Base-by-base conservation (phyloP, 2,113 vertebrate genomes). In the Sinosuthora webbiana region DNA sequence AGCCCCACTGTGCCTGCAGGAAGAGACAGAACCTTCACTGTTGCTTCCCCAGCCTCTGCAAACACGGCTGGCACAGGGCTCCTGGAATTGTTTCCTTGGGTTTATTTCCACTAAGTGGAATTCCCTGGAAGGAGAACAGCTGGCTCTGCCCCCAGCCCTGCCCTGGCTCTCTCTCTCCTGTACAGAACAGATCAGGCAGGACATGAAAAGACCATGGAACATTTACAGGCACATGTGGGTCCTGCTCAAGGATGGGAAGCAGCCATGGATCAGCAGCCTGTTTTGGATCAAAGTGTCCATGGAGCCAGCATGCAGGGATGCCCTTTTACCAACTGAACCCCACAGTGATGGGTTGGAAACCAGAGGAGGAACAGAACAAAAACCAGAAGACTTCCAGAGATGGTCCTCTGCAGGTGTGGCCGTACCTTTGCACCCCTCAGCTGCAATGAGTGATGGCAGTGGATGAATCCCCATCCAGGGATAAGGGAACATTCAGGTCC, bases 391-490 rank as follows among this genome's bases (percentile, higher is more conserved):
- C 1, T 5, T 35, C 20, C 15, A 85, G 33, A 24, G 5, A 27
- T 15, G 24, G 1, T 27, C 12, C 62, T 68, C 27, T 12, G 53
- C 30, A 50, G 5, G 6, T n/a, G 33, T 15, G 9, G 56, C 18
- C 2, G 1, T 22, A 2, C 15, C 28, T 50, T 31, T 70, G 35
- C n/a, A 83, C 23, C 44, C 39, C 11, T 44, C 50, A 52, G 49
- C 37, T 81, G 15, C 68, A 17, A 21, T 0, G 0, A 52, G 62
- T 1, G 5, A 20, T 11, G 17, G 31, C 11, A 39, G 13, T 11
- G 0, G 0, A 5, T 22, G 24, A 2, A 23, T 55, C 59, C 24
- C 55, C 55, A 45, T 4, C 9, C 2, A 1, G 75, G 22, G 11
- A n/a, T 7, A 25, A 37, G 24, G 62, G 20, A 30, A 67, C 82